These are phyloP conservation scores for Actinopyga echinites DNA, from an alignment of 53 echinoderm and acorn worm genomes.

Conservation along the genomic window DNA sequence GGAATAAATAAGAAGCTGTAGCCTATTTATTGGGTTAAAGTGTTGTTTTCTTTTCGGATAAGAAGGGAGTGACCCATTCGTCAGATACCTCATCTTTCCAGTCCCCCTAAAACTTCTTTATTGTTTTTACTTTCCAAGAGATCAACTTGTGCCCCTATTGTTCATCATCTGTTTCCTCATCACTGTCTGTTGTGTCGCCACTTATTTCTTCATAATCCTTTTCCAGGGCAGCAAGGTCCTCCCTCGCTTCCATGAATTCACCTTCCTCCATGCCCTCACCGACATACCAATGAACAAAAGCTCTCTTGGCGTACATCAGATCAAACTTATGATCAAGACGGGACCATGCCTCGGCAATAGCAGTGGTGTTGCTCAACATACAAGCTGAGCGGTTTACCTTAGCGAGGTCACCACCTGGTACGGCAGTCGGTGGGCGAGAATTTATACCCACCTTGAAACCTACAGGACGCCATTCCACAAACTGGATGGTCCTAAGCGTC, in stretches of 20 bases:
- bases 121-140: too few species aligned
- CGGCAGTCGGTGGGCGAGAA: not conserved
- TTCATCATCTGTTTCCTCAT: not conserved
- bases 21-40: too few species aligned
- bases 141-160: not conserved
- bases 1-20: too few species aligned
- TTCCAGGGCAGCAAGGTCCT: conserved; percentile 65
- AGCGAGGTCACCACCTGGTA: conserved; percentile 18
- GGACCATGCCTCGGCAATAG: conserved; percentile 26
- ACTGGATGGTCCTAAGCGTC: conserved; percentile 15
- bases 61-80: too few species aligned
- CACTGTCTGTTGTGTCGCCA: not conserved
- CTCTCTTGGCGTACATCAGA: conserved; percentile 37
- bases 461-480: conserved; percentile 32
- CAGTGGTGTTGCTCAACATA: conserved; percentile 35
- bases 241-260: conserved; percentile 74
- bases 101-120: too few species aligned
- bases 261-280: conserved; percentile 69
- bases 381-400: conserved; percentile 27
- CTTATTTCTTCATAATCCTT: conserved; percentile 21
- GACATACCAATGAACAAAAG: conserved; percentile 63
- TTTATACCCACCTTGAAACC: conserved; percentile 31
- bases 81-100: too few species aligned
- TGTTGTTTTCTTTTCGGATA: too few species aligned
- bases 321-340: conserved; percentile 26